These are phyloP conservation scores for Moxostoma hubbsi DNA, from an alignment of 2,797 vertebrate genomes.

Conservation along the genomic window DNA sequence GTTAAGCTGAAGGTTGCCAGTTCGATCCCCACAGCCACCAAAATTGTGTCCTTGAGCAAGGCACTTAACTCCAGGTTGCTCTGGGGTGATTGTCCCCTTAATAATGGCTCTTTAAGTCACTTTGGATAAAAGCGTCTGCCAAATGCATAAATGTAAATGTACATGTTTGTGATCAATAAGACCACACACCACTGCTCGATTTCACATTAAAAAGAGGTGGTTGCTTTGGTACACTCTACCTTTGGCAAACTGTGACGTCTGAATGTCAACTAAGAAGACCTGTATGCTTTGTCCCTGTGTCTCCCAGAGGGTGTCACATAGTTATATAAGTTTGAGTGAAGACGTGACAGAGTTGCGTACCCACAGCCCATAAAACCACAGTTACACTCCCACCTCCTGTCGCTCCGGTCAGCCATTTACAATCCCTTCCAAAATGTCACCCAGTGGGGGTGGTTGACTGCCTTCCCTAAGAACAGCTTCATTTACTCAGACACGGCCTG, in stretches of 20 bases:
- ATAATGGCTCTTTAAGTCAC: too few relatives aligned
- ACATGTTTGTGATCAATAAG: background rate
- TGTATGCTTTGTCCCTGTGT: constrained; percentile 6
- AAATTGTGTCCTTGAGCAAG: too few relatives aligned
- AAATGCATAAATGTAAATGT: too few relatives aligned
- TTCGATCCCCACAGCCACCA: too few relatives aligned
- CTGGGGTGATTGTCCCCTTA: too few relatives aligned
- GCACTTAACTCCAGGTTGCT: too few relatives aligned
- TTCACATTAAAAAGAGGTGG: background rate
- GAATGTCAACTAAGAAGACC: constrained; percentile 24
- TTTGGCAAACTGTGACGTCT: background rate
- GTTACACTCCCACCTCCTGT: constrained; percentile 9
- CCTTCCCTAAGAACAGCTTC: constrained; percentile 34
- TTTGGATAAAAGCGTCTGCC: too few relatives aligned
- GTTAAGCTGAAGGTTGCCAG: too few relatives aligned
- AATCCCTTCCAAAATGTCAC: constrained; percentile 51
- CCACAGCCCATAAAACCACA: constrained; percentile 9
- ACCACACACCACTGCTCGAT: background rate
- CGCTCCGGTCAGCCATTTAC: constrained; percentile 35
- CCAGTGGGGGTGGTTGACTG: constrained; percentile 18
- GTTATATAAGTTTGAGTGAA: constrained; percentile 37
- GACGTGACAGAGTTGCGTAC: constrained; percentile 5
- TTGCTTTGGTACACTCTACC: background rate
- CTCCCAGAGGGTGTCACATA: constrained; percentile 11
- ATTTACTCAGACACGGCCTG: constrained; percentile 42